Base-by-base conservation (phyloP, 2,797 vertebrate species). In the Falco columbarius region DNA sequence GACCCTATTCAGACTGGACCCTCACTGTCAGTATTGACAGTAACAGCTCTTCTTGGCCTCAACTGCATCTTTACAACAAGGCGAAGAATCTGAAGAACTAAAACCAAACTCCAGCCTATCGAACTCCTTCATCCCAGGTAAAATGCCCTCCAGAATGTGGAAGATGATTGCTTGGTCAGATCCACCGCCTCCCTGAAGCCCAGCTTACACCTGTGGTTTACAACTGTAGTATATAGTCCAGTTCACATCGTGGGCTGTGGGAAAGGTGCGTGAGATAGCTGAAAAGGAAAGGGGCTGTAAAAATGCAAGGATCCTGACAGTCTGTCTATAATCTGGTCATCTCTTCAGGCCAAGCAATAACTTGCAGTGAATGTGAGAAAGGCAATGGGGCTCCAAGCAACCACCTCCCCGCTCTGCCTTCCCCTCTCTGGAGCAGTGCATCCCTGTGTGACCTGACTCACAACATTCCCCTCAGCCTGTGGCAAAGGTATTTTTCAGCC, bases 331-430 rank as follows among this genome's bases (percentile, higher is more conserved):
- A 71, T 3, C n/a, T 74, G 13, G 8, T 42, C 1, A 0, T 30
- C 46, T 81, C 71, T 79, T 61, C 38, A 75, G 81, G 38, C 10
- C 70, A 63, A 56, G 27, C 26, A 68, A 40, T 38, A 38, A 8
- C 15, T 44, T 26, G 30, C 71, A 71, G 34, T 32, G 46, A 42
- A 46, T 12, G 29, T 36, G 47, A 79, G 56, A 86, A 79, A 40
- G 32, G 10, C 8, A 65, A 16, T 0, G 0, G 56, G 26, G 34
- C 23, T 76, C 21, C 51, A 93, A 93, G 87, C 36, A 76, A 26
- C 7, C n/a, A 73, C 8, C 30, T 81, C 44, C 13, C 17, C 0
- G 0, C 40, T 74, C 3, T 66, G 2, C 20, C 24, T 49, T 56
- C 17, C 14, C n/a, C 36, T n/a, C 30, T 36, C 40, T 0, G 1